These are phyloP conservation scores for Artibeus jamaicensis DNA, from an alignment of 2,797 vertebrate species.

Conservation along the genomic window DNA sequence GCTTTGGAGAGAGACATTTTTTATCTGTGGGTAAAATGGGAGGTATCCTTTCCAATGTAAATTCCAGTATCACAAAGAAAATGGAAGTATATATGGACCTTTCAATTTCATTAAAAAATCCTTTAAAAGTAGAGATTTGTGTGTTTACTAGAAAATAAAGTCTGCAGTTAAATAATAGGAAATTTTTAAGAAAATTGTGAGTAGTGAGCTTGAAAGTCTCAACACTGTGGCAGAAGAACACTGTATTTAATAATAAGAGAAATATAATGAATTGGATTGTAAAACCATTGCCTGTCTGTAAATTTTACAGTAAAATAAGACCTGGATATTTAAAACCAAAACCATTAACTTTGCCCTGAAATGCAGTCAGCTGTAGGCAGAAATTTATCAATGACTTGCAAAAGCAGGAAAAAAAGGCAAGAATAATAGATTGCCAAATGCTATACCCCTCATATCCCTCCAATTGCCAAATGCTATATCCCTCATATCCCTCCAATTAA, in stretches of 20 bases:
- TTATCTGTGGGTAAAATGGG: not conserved
- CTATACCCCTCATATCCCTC: not conserved
- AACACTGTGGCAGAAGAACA: not conserved
- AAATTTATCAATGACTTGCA: not conserved
- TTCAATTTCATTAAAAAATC: not conserved
- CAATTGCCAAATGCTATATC: not conserved
- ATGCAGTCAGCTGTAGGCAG: not conserved
- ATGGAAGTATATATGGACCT: not conserved
- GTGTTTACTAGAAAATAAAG: not conserved
- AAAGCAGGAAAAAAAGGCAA: not conserved
- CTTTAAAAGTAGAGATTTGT: not conserved
- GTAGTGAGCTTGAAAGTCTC: not conserved
- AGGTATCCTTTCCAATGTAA: not conserved
- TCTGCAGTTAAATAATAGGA: not conserved
- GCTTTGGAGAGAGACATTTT: not conserved
- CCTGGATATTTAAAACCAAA: not conserved
- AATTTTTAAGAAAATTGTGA: not conserved
- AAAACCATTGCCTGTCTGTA: not conserved
- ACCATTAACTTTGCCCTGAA: not conserved
- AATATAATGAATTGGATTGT: not conserved
- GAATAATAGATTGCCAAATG: not conserved
- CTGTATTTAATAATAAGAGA: not conserved
- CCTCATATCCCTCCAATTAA: not conserved
- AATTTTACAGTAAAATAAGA: not conserved
- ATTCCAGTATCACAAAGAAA: not conserved